These are phyloP conservation scores for Anoura caudifer DNA, from an alignment of 2,113 vertebrate genomes.

Conservation along the genomic window DNA sequence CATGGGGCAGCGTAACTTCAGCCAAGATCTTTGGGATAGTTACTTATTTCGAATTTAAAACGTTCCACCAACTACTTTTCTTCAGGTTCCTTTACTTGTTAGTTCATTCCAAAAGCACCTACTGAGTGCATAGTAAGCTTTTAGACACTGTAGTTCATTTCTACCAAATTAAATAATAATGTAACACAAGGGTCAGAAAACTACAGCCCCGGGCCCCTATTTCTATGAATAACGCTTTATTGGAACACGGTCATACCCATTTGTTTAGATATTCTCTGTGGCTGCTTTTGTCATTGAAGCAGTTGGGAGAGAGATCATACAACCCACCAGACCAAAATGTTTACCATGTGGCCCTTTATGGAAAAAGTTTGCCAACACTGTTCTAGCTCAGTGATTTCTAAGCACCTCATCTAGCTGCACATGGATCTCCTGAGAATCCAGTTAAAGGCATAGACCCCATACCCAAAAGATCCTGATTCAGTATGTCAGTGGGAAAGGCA, in stretches of 20 bases:
- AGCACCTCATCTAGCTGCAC: neutral
- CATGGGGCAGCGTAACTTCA: slow-evolving; percentile 15
- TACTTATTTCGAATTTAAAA: slow-evolving; percentile 11
- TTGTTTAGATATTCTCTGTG: neutral
- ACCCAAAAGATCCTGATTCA: neutral
- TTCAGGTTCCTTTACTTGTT: neutral
- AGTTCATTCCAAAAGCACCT: neutral
- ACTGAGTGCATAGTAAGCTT: neutral
- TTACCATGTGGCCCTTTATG: neutral
- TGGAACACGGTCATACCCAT: neutral
- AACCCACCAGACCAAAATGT: neutral
- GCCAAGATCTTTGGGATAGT: neutral
- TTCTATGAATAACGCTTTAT: slow-evolving; percentile 2
- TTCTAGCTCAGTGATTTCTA: neutral
- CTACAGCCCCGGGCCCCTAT: neutral
- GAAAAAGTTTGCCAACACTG: neutral
- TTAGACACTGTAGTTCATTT: neutral
- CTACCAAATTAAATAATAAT: slow-evolving; percentile 26
- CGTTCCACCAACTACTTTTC: neutral
- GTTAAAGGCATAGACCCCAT: neutral
- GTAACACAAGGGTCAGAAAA: neutral
- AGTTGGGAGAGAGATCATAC: neutral
- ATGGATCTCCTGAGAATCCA: neutral
- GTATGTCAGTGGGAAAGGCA: neutral
- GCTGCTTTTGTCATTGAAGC: neutral